These are phyloP conservation scores for Pseudomyrmex flavicornis DNA, from an alignment of 1,140 invertebrate genomes.

Conservation along the genomic window DNA sequence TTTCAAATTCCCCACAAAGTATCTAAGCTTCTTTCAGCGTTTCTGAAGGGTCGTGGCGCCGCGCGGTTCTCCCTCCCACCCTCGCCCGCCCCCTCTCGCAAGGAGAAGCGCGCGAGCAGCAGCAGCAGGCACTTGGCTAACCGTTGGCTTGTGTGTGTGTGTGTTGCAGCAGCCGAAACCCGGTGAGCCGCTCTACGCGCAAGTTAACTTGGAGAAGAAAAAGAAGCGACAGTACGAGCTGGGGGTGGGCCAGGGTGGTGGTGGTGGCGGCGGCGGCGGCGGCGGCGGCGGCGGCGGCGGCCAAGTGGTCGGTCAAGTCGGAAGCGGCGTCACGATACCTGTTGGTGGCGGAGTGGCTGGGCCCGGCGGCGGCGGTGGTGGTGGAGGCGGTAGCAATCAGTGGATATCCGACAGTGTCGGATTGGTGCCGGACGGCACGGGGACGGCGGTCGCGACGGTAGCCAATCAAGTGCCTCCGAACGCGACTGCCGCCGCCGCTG, in stretches of 20 bases:
- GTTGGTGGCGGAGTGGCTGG: conserved; percentile 55
- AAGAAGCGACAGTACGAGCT: conserved; percentile 88
- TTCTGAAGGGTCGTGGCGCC: conserved; percentile 27
- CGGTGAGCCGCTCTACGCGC: conserved; percentile 91
- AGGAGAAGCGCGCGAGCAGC: conserved; percentile 45
- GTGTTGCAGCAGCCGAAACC: conserved; percentile 87
- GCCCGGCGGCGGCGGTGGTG: conserved; percentile 60
- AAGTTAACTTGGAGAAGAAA: conserved; percentile 93
- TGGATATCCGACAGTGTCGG: conserved; percentile 81
- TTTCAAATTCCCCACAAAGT: conserved; percentile 35
- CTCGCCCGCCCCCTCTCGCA: conserved; percentile 64
- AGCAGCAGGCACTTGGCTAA: conserved; percentile 63
- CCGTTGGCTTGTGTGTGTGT: conserved; percentile 84
- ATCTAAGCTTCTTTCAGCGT: conserved; percentile 52
- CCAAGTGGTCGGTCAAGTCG: too few species aligned
- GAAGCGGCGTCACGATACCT: conserved; percentile 54
- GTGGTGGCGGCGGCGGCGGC: conserved; percentile 78
- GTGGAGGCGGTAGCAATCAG: conserved; percentile 54
- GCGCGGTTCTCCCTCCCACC: conserved; percentile 50
- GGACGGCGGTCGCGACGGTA: conserved; percentile 64
- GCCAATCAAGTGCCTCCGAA: conserved; percentile 80
- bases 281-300: conserved; percentile 75
- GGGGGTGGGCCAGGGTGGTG: conserved; percentile 82
- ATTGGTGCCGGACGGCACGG: conserved; percentile 73
- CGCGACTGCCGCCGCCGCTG: conserved; percentile 81